Conservation (phyloP, 2,888 invertebrate genomes). For the Carterocephalus palaemon region DNA sequence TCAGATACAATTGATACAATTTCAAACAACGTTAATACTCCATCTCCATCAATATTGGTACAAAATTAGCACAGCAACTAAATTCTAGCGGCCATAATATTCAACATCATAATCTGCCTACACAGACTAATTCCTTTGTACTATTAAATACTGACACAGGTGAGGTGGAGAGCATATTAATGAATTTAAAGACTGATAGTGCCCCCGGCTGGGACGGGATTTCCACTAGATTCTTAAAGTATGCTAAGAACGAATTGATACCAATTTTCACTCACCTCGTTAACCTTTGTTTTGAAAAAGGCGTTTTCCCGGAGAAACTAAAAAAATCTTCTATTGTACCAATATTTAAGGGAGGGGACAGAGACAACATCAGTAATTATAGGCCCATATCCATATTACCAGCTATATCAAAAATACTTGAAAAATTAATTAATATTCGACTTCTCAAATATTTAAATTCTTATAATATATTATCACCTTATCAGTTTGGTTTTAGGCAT, state of each 20-base stretch:
- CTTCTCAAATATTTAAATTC: too few relatives aligned
- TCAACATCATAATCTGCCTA: too few relatives aligned
- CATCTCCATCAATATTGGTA: too few relatives aligned
- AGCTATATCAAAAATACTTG: too few relatives aligned
- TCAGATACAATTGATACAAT: too few relatives aligned
- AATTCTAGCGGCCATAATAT: too few relatives aligned
- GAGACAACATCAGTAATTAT: background rate
- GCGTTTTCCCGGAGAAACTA: background rate
- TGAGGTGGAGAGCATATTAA: background rate
- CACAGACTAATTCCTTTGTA: background rate
- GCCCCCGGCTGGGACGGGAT: background rate
- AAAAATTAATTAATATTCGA: too few relatives aligned
- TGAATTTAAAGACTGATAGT: background rate
- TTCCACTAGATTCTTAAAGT: background rate
- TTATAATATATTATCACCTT: too few relatives aligned
- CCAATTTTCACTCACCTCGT: background rate
- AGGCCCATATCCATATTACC: too few relatives aligned
- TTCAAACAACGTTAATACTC: too few relatives aligned
- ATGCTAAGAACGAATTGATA: background rate
- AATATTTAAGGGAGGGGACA: background rate
- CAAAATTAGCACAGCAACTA: too few relatives aligned
- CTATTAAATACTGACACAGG: background rate
- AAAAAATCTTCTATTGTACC: background rate
- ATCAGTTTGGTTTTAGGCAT: slow-evolving; percentile 1
- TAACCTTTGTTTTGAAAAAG: background rate